Evolutionary conservation across 2,113 vertebrate genomes (phyloP).

Genomic region (Gila orcuttii): DNA sequence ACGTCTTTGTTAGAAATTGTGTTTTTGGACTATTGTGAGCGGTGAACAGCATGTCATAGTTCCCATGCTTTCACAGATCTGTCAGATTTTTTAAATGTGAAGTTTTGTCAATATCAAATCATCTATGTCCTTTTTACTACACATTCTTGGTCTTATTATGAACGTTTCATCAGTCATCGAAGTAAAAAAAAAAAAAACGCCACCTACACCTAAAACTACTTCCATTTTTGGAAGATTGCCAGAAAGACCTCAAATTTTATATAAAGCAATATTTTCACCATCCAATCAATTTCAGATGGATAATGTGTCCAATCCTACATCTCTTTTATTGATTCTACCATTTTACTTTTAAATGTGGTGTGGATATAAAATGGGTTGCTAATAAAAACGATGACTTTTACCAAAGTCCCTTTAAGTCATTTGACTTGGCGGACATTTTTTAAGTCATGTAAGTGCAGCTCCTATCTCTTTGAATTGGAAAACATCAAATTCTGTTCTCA

Average conservation of each 20-base stretch:
- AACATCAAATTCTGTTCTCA: too few species aligned
- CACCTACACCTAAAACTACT: background rate
- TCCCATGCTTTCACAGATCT: background rate
- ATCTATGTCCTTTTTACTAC: background rate
- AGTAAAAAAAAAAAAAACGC: background rate
- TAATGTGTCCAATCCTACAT: background rate
- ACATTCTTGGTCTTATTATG: background rate
- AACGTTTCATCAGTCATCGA: background rate
- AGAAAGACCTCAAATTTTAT: background rate
- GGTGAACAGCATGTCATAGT: background rate
- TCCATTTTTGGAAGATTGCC: background rate
- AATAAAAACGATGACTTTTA: too few species aligned
- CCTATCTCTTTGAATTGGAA: too few species aligned
- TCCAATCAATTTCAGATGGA: background rate
- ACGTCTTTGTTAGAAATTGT: slow-evolving; percentile 64
- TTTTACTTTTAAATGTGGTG: background rate
- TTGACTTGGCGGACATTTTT: too few species aligned
- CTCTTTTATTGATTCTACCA: background rate
- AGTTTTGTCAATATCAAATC: background rate
- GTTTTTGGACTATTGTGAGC: background rate
- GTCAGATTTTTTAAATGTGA: background rate
- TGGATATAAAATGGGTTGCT: background rate
- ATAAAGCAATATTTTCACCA: background rate
- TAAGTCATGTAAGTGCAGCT: too few species aligned
- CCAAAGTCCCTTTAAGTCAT: too few species aligned